These are phyloP conservation scores for Dascillus cervinus DNA, from an alignment of 2,888 invertebrate species.

Conservation along the genomic window DNA sequence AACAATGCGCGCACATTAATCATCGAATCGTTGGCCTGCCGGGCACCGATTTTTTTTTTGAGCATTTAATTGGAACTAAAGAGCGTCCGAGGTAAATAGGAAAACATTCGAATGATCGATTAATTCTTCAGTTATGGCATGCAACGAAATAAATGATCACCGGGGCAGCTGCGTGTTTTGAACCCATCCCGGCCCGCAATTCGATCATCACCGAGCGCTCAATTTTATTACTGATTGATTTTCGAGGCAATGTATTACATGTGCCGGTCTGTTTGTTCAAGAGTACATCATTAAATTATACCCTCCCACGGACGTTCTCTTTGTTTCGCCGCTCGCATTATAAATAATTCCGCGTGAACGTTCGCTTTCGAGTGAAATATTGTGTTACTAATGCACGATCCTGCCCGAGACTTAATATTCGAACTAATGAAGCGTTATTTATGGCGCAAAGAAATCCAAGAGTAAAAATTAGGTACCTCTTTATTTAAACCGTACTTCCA, in stretches of 20 bases:
- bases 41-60: no score
- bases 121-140: no score
- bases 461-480: not conserved
- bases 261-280: conserved; percentile 38
- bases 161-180: conserved; percentile 27
- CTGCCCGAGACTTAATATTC: no score
- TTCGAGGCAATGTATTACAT: conserved; percentile 38
- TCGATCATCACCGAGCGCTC: conserved; percentile 21
- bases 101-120: no score
- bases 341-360: conserved; percentile 28
- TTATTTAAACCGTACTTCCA: conserved; percentile 6
- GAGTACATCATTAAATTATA: conserved; percentile 40
- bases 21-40: no score
- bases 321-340: conserved; percentile 31
- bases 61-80: no score
- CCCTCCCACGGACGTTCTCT: conserved; percentile 36
- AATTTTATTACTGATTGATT: conserved; percentile 41
- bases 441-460: no score
- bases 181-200: conserved; percentile 5
- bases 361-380: conserved; percentile 33
- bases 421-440: no score
- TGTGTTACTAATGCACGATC: conserved; percentile 21
- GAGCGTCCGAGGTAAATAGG: no score
- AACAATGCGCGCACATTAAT: no score
- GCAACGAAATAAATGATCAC: no score